Conservation (phyloP, 2,113 vertebrate species). For the Orthochromis malagaraziensis region DNA sequence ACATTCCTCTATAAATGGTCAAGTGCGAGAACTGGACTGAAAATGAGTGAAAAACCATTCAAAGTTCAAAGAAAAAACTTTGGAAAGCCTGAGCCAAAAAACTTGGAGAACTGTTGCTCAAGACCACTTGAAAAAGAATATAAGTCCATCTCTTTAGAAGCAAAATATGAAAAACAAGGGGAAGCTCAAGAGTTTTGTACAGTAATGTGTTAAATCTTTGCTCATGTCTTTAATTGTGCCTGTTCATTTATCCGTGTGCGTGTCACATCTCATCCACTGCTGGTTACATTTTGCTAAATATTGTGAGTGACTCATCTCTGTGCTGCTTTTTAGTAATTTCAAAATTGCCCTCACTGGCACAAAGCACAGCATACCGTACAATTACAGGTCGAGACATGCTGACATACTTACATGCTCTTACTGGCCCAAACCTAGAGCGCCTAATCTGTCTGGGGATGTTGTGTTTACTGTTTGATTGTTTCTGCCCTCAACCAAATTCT, state of each 20-base stretch:
- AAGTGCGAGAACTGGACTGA: not conserved
- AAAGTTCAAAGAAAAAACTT: not conserved
- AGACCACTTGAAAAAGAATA: not conserved
- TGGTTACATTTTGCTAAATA: not conserved
- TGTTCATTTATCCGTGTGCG: not conserved
- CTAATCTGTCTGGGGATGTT: not conserved
- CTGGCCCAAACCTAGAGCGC: not conserved
- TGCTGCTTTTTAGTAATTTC: conserved; percentile 9
- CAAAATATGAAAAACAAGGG: not conserved
- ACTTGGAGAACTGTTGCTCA: not conserved
- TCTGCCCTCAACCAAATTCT: not conserved
- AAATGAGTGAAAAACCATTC: not conserved
- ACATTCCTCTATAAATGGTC: not conserved
- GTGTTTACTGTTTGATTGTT: not conserved
- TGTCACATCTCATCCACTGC: not conserved
- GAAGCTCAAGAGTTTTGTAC: not conserved
- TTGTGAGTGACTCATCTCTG: conserved; percentile 1
- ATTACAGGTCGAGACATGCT: conserved; percentile 14
- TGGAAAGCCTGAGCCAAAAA: not conserved
- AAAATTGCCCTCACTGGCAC: not conserved
- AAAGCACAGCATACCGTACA: not conserved
- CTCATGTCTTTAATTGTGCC: not conserved
- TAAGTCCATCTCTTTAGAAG: not conserved
- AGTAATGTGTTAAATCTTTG: not conserved
- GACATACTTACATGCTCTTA: not conserved